Evolutionary conservation across 2,797 vertebrate genomes (phyloP).

Genomic region (Oreonectes daqikongensis): DNA sequence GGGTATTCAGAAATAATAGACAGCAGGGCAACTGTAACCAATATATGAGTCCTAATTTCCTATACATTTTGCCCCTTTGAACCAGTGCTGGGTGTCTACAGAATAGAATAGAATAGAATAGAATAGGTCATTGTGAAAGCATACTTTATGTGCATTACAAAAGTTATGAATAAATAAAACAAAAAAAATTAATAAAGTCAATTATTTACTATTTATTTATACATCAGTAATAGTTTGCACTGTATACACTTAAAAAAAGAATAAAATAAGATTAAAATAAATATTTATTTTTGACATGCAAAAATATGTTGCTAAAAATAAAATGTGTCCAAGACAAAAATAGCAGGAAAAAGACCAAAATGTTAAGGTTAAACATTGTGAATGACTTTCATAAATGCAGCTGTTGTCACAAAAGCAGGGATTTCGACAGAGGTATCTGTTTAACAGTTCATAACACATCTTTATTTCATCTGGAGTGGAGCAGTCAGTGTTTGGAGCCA

Average conservation of each 20-base stretch:
- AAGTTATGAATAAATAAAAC: no score
- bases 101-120: no score
- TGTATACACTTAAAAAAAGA: no score
- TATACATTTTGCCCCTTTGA: no score
- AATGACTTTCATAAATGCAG: constrained; percentile 44
- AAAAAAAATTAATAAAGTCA: no score
- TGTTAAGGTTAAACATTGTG: background rate
- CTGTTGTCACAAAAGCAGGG: constrained; percentile 60
- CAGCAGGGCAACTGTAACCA: background rate
- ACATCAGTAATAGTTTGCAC: no score
- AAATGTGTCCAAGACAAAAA: no score
- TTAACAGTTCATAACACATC: constrained; percentile 72
- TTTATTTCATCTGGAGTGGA: constrained; percentile 68
- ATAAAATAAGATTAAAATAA: background rate
- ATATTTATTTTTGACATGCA: background rate
- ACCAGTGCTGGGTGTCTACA: background rate
- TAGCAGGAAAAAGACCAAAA: no score
- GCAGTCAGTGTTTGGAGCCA: constrained; percentile 57
- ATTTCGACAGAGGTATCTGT: constrained; percentile 59
- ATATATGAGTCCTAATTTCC: background rate
- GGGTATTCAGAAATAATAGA: constrained; percentile 5
- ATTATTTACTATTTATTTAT: no score
- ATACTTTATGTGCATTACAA: no score
- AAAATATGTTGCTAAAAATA: no score
- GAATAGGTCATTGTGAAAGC: no score